Conservation (phyloP, 2,797 vertebrate species). For the Rhabdophis nuchalis region DNA sequence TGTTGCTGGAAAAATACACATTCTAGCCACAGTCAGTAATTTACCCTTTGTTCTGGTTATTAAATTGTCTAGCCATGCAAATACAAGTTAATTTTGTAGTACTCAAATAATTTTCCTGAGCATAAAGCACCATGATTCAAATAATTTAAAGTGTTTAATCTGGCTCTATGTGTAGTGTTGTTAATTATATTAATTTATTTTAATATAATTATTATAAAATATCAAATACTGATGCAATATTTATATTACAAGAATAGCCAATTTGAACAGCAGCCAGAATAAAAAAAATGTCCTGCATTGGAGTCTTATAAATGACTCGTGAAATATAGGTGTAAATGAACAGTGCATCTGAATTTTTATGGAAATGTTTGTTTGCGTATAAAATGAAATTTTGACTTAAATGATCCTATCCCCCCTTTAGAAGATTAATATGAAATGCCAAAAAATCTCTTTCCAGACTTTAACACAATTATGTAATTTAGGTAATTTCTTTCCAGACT, state of each 20-base stretch:
- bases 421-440: background rate
- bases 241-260: background rate
- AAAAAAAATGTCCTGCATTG: background rate
- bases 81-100: slow-evolving; percentile 6
- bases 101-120: background rate
- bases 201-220: background rate
- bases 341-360: background rate
- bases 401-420: background rate
- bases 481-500: background rate
- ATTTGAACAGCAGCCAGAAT: background rate
- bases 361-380: background rate
- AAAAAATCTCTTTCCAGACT: background rate
- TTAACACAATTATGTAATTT: background rate
- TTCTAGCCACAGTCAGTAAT: slow-evolving; percentile 12
- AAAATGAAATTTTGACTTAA: background rate
- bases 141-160: slow-evolving; percentile 15
- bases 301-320: background rate
- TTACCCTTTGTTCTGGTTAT: slow-evolving; percentile 1
- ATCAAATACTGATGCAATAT: background rate
- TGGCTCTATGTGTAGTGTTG: background rate
- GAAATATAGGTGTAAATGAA: background rate
- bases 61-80: slow-evolving; percentile 11
- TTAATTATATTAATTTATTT: slow-evolving; percentile 16
- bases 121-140: background rate
- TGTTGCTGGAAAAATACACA: slow-evolving; percentile 2